Evolutionary conservation across 2,113 vertebrate genomes (phyloP), one percentile per base, ranked within the genome.

Genomic region (Ramphastos sulfuratus): DNA sequence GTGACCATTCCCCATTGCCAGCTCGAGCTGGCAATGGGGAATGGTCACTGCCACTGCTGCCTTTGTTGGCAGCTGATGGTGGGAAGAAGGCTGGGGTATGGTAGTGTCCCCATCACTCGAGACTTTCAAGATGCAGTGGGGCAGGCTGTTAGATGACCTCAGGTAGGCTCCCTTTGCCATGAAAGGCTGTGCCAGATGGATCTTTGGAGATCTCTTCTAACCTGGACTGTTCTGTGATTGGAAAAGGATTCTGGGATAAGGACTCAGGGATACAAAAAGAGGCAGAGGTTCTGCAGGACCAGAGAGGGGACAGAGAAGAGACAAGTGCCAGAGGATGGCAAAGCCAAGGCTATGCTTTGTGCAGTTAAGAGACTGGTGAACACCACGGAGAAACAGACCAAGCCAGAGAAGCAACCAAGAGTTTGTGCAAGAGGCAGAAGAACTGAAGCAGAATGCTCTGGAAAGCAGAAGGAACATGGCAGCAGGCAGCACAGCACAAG

Each of bases 31-130:
- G 30, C 30, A 10, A 28, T 1, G 5, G 52, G 61, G 21, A 64
- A 31, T 0, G 9, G 35, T 10, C 23, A 14, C 3, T 18, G 48
- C 48, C 48, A 19, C 33, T 1, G 9, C 31, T 50, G 15, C 39
- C 60, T 30, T 46, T 6, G 1, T 3, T 3, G 23, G 35, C 31
- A 52, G 48, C 31, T 23, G 8, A 9, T 52, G 15, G 6, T 2
- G 14, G 31, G 10, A 28, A 65, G 35, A 15, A 1, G 7, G 31
- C 14, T 54, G 35, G 14, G 15, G 20, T 16, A 23, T 25, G 50
- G 50, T 18, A 52, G 50, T 13, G 23, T 25, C 50, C 12, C 50
- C 23, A 52, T 52, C 50, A 52, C 50, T 52, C 24, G 50, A 52
- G 50, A 52, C 23, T 52, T 50, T 52, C 50, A 52, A 52, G 50